phyloP scores from a whole-genome alignment of 2,113 vertebrate genomes.

The Eleginops maclovinus region DNA sequence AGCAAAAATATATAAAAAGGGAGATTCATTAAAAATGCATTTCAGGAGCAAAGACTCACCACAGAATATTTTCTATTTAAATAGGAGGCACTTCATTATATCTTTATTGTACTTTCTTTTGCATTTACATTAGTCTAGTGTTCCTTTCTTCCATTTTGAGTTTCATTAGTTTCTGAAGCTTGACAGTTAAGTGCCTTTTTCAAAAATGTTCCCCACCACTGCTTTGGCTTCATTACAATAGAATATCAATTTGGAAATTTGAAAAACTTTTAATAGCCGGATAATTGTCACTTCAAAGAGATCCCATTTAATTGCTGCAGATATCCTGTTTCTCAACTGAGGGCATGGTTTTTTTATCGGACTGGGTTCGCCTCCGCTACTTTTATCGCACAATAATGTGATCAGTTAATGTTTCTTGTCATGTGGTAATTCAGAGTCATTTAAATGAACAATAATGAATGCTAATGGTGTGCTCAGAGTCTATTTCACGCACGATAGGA shows the following conservation, averaged over 20 bases:
- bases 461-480: slow-evolving; percentile 60
- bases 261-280: slow-evolving; percentile 78
- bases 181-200: slow-evolving; percentile 86
- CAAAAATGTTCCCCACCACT: slow-evolving; percentile 86
- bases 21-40: slow-evolving; percentile 99
- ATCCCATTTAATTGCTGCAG: slow-evolving; percentile 73
- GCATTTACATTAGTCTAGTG: slow-evolving; percentile 98
- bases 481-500: slow-evolving; percentile 66
- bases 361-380: slow-evolving; percentile 46
- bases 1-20: slow-evolving; percentile 94
- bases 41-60: slow-evolving; percentile 99
- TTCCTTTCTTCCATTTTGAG: slow-evolving; percentile 92
- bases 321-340: slow-evolving; percentile 64
- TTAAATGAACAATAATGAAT: slow-evolving; percentile 62
- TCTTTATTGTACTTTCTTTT: slow-evolving; percentile 98
- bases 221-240: slow-evolving; percentile 82
- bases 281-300: slow-evolving; percentile 78
- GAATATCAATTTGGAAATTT: slow-evolving; percentile 83
- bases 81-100: slow-evolving; percentile 99
- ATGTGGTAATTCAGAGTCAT: slow-evolving; percentile 47
- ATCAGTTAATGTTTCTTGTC: slow-evolving; percentile 57
- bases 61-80: slow-evolving; percentile 99
- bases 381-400: slow-evolving; percentile 53
- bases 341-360: slow-evolving; percentile 32
- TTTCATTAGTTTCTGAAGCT: slow-evolving; percentile 97